These are phyloP conservation scores for Hyphantria cunea DNA, from an alignment of 1,140 invertebrate species.

Conservation along the genomic window DNA sequence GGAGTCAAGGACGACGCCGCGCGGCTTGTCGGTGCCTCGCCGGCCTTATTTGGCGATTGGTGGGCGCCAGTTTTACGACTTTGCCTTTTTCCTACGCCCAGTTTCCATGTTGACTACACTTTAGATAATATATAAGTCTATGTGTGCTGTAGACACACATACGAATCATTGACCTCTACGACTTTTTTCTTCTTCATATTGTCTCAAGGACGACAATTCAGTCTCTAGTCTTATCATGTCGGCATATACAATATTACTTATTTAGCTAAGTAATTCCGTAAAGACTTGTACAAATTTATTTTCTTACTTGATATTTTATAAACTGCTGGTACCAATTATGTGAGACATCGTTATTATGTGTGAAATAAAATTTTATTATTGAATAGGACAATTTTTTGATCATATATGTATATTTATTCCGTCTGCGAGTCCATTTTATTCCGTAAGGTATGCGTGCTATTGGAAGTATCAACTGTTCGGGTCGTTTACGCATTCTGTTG, in stretches of 20 bases:
- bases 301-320: slow-evolving; percentile 1
- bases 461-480: slow-evolving; percentile 52
- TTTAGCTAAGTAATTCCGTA: slow-evolving; percentile 23
- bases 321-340: too few species aligned
- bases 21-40: slow-evolving; percentile 69
- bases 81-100: slow-evolving; percentile 73
- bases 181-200: slow-evolving; percentile 38
- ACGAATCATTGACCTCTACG: slow-evolving; percentile 45
- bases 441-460: slow-evolving; percentile 42
- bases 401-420: too few species aligned
- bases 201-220: slow-evolving; percentile 40
- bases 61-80: slow-evolving; percentile 80
- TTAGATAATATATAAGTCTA: slow-evolving; percentile 60
- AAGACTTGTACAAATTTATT: slow-evolving; percentile 2
- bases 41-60: slow-evolving; percentile 79
- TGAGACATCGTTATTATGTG: too few species aligned
- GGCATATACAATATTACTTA: slow-evolving; percentile 27
- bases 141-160: slow-evolving; percentile 43
- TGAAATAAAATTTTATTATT: too few species aligned
- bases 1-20: slow-evolving; percentile 75
- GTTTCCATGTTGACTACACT: slow-evolving; percentile 65
- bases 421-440: slow-evolving; percentile 19
- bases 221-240: slow-evolving; percentile 32
- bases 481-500: slow-evolving; percentile 54
- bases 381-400: too few species aligned